Evolutionary conservation across 2,113 vertebrate species (phyloP).

Genomic region (Platysteira castanea): DNA sequence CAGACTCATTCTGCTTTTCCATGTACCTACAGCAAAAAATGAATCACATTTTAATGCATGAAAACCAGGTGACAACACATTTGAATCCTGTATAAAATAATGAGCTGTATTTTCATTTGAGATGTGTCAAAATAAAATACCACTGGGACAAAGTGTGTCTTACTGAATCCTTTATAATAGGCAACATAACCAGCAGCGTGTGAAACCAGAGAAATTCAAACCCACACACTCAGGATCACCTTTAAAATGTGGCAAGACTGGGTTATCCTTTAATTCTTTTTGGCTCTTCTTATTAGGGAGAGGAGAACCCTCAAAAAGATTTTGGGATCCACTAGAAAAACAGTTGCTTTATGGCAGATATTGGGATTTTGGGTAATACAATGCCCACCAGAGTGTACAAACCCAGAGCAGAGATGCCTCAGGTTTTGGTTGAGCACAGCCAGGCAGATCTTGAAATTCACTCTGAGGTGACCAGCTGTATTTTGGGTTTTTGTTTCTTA

Average conservation of each 20-base stretch:
- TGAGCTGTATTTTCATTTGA: conserved; percentile 66
- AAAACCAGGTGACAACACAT: conserved; percentile 56
- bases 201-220: conserved; percentile 59
- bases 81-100: conserved; percentile 60
- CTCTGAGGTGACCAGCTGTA: neutral
- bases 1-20: neutral
- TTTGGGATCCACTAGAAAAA: neutral
- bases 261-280: neutral
- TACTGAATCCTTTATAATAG: conserved; percentile 57
- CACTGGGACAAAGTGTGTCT: conserved; percentile 51
- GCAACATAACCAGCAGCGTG: conserved; percentile 66
- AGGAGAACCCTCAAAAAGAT: neutral
- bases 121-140: conserved; percentile 70
- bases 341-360: neutral
- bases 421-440: neutral
- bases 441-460: neutral
- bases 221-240: neutral
- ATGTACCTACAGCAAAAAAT: neutral
- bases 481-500: neutral
- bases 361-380: neutral
- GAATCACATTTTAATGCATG: conserved; percentile 9
- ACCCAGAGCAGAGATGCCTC: neutral
- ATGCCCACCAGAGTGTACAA: neutral
- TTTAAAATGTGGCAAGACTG: neutral
- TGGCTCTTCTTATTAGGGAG: neutral